These are phyloP conservation scores for Yponomeuta malinellus DNA, from an alignment of 2,888 invertebrate genomes.

Conservation along the genomic window DNA sequence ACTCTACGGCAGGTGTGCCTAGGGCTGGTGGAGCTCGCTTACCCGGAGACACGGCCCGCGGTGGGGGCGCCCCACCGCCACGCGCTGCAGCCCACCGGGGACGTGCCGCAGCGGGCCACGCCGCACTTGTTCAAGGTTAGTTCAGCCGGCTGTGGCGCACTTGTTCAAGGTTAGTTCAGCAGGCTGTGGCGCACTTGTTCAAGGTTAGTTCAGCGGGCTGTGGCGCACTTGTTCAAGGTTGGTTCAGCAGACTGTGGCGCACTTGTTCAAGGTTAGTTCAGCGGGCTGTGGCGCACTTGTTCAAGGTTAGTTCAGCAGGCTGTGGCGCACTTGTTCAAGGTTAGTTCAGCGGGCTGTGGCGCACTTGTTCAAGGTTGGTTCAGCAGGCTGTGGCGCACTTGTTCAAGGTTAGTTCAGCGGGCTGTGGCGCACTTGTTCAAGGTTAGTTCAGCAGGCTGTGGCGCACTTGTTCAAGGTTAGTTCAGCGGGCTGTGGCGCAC, in stretches of 20 bases:
- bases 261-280: slow-evolving; percentile 48
- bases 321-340: too few relatives aligned
- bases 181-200: background rate
- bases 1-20: slow-evolving; percentile 87
- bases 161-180: background rate
- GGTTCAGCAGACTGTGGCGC: too few relatives aligned
- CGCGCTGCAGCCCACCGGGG: slow-evolving; percentile 29
- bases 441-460: too few relatives aligned
- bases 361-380: too few relatives aligned
- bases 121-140: slow-evolving; percentile 84
- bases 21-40: slow-evolving; percentile 90
- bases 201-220: background rate
- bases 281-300: slow-evolving; percentile 71
- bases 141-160: background rate
- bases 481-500: too few relatives aligned
- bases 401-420: too few relatives aligned
- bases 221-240: too few relatives aligned
- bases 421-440: too few relatives aligned
- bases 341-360: too few relatives aligned
- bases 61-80: slow-evolving; percentile 61
- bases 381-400: too few relatives aligned
- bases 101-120: slow-evolving; percentile 80
- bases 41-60: slow-evolving; percentile 83
- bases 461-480: too few relatives aligned
- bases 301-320: too few relatives aligned